Percentiles rank a stretch among this genome's conserved stretches.
Conservation (phyloP, 2,113 vertebrate species). For the Semnornis frantzii region DNA sequence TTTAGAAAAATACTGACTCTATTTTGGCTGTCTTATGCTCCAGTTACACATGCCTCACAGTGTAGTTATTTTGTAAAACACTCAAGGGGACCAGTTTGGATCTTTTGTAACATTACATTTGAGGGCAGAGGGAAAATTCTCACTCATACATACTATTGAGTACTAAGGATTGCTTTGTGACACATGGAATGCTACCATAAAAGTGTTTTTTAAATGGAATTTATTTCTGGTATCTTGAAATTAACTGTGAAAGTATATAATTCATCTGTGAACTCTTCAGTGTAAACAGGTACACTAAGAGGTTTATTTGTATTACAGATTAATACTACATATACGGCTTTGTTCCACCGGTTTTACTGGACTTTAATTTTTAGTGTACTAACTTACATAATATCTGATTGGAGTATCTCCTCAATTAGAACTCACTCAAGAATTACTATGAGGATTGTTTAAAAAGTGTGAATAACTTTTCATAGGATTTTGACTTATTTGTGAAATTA, state of each 20-base stretch:
- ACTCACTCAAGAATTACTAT: constrained; percentile 1
- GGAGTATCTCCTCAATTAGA: background rate
- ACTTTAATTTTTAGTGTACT: constrained; percentile 65
- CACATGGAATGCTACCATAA: constrained; percentile 46
- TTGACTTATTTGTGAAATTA: constrained; percentile 1
- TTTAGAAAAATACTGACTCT: background rate
- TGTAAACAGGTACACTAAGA: constrained; percentile 50
- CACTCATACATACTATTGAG: constrained; percentile 18
- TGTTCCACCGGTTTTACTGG: constrained; percentile 51
- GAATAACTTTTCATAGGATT: background rate
- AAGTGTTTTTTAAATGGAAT: constrained; percentile 66
- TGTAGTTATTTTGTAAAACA: background rate
- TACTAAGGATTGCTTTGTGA: constrained; percentile 53
- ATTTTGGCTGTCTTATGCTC: constrained; percentile 20
- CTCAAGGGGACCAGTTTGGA: constrained; percentile 14
- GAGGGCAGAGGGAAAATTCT: background rate
- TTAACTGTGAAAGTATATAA: constrained; percentile 76
- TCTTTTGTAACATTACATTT: background rate
- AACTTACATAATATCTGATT: background rate
- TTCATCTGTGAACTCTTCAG: constrained; percentile 63
- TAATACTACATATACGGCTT: constrained; percentile 40
- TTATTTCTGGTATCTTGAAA: constrained; percentile 72
- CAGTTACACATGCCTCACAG: background rate
- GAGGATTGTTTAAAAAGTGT: background rate
- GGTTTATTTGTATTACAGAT: constrained; percentile 38